A percentile compares a stretch with the other conserved stretches of the same genome.
Evolutionary conservation across 2,113 vertebrate genomes (phyloP).

Genomic region (Pyxicephalus adspersus): DNA sequence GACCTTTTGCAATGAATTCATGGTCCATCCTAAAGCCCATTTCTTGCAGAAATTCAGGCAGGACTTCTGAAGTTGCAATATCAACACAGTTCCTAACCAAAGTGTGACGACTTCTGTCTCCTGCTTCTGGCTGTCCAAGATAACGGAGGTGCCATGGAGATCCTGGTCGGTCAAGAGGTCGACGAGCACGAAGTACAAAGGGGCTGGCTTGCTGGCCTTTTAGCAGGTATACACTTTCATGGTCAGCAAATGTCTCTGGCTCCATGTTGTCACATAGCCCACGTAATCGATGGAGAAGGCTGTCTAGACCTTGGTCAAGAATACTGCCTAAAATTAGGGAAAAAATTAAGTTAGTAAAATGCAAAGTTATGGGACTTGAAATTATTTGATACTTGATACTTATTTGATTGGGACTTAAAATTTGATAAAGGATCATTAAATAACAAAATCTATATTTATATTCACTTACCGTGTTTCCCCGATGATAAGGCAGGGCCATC

Average conservation of each 20-base stretch:
- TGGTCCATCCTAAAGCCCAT: slow-evolving; percentile 99
- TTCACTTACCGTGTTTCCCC: too few relatives aligned
- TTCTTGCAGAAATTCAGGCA: slow-evolving; percentile 92
- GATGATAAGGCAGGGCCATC: too few relatives aligned
- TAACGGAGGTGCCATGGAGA: slow-evolving; percentile 94
- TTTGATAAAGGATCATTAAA: background rate
- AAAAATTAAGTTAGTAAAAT: slow-evolving; percentile 1
- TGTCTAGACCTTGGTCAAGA: slow-evolving; percentile 92
- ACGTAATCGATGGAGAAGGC: slow-evolving; percentile 90
- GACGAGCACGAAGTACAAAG: slow-evolving; percentile 90
- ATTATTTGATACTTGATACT: too few relatives aligned
- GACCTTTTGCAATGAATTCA: slow-evolving; percentile 92
- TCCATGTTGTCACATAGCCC: slow-evolving; percentile 98
- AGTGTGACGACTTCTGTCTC: slow-evolving; percentile 90
- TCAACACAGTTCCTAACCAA: slow-evolving; percentile 95
- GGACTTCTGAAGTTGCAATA: slow-evolving; percentile 89
- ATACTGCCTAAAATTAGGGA: slow-evolving; percentile 81
- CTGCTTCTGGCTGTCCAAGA: slow-evolving; percentile 93
- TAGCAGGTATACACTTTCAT: slow-evolving; percentile 94
- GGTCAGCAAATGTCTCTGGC: slow-evolving; percentile 90
- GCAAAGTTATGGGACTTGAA: background rate
- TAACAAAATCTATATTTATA: too few relatives aligned
- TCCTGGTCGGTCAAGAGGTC: slow-evolving; percentile 82
- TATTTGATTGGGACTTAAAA: too few relatives aligned
- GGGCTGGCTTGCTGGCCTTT: slow-evolving; percentile 97